phyloP scores from a whole-genome alignment of 2,888 invertebrate genomes.

The Hyposoter didymator region DNA sequence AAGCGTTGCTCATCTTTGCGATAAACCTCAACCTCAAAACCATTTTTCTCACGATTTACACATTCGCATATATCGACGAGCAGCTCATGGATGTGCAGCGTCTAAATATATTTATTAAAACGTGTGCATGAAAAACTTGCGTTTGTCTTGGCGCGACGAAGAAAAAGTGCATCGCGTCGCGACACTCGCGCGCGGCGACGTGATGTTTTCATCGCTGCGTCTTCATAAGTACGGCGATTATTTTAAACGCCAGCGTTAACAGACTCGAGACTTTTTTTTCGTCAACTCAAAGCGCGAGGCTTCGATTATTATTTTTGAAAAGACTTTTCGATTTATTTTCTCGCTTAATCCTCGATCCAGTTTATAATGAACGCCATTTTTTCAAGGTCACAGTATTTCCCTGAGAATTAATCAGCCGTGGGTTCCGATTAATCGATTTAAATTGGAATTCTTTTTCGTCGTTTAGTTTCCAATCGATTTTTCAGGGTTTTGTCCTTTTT shows the following conservation, averaged over 20 bases:
- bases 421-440: neutral
- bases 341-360: neutral
- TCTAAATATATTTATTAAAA: constrained; percentile 15
- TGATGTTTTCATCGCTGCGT: constrained; percentile 73
- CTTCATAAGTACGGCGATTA: constrained; percentile 71
- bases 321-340: neutral
- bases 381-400: neutral
- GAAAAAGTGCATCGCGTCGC: constrained; percentile 51
- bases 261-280: constrained; percentile 51
- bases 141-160: constrained; percentile 16
- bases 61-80: constrained; percentile 3
- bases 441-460: neutral
- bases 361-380: neutral
- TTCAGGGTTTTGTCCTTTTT: neutral
- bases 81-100: neutral
- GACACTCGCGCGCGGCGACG: constrained; percentile 64
- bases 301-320: neutral
- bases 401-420: neutral
- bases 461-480: neutral
- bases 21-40: constrained; percentile 25
- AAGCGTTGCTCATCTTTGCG: constrained; percentile 23
- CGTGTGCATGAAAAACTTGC: constrained; percentile 18
- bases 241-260: constrained; percentile 69
- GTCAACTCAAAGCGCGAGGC: neutral
- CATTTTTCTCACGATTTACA: constrained; percentile 25